Evolutionary conservation across 1,140 invertebrate species (phyloP).

Genomic region (Mamestra configurata): DNA sequence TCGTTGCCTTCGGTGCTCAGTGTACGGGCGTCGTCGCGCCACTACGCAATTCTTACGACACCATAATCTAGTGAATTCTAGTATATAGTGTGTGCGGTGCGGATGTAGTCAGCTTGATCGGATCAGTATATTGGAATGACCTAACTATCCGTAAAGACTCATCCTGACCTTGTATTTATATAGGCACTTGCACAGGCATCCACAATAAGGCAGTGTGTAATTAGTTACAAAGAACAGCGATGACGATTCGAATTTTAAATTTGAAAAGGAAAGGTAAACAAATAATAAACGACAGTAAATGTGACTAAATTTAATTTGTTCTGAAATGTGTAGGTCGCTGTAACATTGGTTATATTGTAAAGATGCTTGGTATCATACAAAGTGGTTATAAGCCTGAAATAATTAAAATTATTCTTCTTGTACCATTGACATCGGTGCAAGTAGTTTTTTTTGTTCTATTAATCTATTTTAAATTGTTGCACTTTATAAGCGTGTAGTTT

Average conservation of each 20-base stretch:
- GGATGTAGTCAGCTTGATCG: no score
- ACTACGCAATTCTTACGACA: no score
- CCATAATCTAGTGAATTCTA: no score
- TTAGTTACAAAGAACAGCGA: no score
- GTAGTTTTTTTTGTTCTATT: background rate
- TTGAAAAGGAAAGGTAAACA: background rate
- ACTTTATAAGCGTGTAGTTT: background rate
- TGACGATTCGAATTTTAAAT: background rate
- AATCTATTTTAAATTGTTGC: background rate
- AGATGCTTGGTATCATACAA: slow-evolving; percentile 53
- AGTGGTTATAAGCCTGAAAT: slow-evolving; percentile 31
- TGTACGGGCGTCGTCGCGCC: no score
- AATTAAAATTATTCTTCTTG: slow-evolving; percentile 1
- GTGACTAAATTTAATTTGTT: slow-evolving; percentile 85
- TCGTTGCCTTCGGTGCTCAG: no score
- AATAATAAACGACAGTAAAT: slow-evolving; percentile 56
- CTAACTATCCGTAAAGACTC: no score
- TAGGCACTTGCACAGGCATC: no score
- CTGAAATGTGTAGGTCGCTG: slow-evolving; percentile 73
- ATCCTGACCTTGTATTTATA: no score
- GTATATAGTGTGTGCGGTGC: no score
- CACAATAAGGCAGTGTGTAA: no score
- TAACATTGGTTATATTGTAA: slow-evolving; percentile 60
- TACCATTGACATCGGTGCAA: slow-evolving; percentile 20
- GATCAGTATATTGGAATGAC: no score